Evolutionary conservation across 2,113 vertebrate genomes (phyloP).

Genomic region (Motacilla tschutschensis): DNA sequence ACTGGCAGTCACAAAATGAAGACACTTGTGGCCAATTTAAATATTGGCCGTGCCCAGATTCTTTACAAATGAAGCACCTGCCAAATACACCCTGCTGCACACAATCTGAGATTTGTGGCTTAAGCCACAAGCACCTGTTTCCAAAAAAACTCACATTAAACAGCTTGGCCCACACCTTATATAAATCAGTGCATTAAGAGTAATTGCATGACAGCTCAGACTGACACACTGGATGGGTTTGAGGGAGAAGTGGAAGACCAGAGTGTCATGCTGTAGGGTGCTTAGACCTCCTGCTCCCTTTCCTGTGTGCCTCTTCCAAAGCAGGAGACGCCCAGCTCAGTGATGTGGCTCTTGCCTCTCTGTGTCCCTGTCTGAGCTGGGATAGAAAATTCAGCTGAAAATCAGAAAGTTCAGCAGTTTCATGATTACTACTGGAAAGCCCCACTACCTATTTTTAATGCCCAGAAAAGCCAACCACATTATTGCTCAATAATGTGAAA

Average conservation of each 20-base stretch:
- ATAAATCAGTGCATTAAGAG: not conserved
- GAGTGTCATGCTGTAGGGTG: no score
- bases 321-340: not conserved
- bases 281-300: not conserved
- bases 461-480: not conserved
- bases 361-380: not conserved
- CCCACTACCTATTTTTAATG: not conserved
- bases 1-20: not conserved
- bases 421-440: not conserved
- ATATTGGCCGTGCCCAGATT: not conserved
- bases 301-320: not conserved
- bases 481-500: not conserved
- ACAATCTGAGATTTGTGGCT: not conserved
- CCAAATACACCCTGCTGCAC: not conserved
- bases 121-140: not conserved
- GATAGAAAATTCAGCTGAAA: not conserved
- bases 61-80: not conserved
- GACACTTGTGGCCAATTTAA: not conserved
- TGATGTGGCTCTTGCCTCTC: rapidly evolving
- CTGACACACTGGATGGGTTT: not conserved
- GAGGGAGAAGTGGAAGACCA: not conserved
- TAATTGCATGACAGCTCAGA: not conserved
- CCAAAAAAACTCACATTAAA: not conserved
- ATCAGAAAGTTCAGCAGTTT: not conserved
- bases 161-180: not conserved